A percentile compares a stretch with the other conserved stretches of the same genome.
Conservation (phyloP, 2,888 invertebrate genomes). For the Hyposoter dolosus region DNA sequence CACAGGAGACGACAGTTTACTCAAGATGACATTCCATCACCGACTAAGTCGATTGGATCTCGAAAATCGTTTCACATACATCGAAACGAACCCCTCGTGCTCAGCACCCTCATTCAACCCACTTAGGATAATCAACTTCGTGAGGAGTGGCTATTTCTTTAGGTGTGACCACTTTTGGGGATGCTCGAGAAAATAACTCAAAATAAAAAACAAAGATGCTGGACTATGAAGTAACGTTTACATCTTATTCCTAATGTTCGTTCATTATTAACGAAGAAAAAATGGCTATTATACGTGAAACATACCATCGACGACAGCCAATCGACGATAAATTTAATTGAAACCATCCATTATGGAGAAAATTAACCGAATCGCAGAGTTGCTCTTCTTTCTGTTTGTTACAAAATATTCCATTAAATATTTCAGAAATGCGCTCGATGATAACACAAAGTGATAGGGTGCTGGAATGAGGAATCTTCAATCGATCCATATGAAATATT, state of each 20-base stretch:
- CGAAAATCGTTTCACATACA: constrained; percentile 39
- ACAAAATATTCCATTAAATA: background rate
- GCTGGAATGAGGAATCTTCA: background rate
- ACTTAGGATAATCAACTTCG: constrained; percentile 82
- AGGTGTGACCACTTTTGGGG: constrained; percentile 34
- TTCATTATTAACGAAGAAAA: background rate
- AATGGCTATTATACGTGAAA: too few species aligned
- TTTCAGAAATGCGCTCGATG: background rate
- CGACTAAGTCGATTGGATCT: constrained; percentile 31
- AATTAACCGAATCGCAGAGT: background rate
- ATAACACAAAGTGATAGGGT: background rate
- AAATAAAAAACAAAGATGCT: constrained; percentile 26
- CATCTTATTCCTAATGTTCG: background rate
- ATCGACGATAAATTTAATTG: background rate
- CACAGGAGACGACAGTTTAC: constrained; percentile 27
- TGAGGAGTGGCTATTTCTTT: constrained; percentile 55
- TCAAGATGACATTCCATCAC: constrained; percentile 42
- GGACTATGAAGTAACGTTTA: background rate
- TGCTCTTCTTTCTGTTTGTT: background rate
- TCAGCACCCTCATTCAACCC: constrained; percentile 65
- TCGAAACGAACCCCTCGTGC: constrained; percentile 13
- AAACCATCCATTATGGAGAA: background rate
- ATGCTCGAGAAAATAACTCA: constrained; percentile 76
- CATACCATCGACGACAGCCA: too few species aligned
- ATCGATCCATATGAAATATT: constrained; percentile 44